Evolutionary conservation across 2,797 vertebrate genomes (phyloP), one percentile per base, ranked within the genome.

Genomic region (Halcyon leucocephala): DNA sequence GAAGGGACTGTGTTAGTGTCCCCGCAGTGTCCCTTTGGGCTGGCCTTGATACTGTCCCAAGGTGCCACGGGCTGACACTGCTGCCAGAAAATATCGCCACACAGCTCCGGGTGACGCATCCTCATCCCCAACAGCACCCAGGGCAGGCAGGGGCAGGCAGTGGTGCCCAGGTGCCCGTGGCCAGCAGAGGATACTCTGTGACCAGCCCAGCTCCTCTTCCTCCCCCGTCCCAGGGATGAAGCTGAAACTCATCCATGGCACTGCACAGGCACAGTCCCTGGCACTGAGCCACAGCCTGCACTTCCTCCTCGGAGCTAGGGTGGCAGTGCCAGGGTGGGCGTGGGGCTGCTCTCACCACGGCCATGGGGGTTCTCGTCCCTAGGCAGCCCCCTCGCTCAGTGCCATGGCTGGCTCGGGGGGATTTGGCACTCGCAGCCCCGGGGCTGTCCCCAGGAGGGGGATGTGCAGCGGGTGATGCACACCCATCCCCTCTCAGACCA

Each of bases 161-260:
- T 0, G 14, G 2, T 14, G 31, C 64, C 70, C 3, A 3, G 39
- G 26, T 12, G 10, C 26, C 44, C 2, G 1, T 6, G 18, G 42
- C 88, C 31, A 1, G 65, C 70, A 95, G 91, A 62, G 94, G 86
- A 65, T 81, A 74, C 85, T 84, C 51, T 37, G 49, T 3, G 52
- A 83, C 57, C 86, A 54, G 71, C 33, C 31, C 4, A 2, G 25
- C 51, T 86, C 60, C 77, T 61, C 51, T 79, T 52, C 48, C 18
- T 52, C 13, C 80, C 39, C 42, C 1, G 0, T 44, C n/a, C 14
- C 70, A 9, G 37, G 35, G 55, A 20, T 44, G 57, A 51, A 71
- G 60, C 62, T 54, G 76, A 41, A 93, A 29, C 33, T 80, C 14
- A 5, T 62, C 82, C 67, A 67, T 48, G 77, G 57, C 1, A 3